A percentile compares a stretch with the other conserved stretches of the same genome.
Evolutionary conservation across 2,797 vertebrate species (phyloP).

Genomic region (Cirrhinus molitorella): DNA sequence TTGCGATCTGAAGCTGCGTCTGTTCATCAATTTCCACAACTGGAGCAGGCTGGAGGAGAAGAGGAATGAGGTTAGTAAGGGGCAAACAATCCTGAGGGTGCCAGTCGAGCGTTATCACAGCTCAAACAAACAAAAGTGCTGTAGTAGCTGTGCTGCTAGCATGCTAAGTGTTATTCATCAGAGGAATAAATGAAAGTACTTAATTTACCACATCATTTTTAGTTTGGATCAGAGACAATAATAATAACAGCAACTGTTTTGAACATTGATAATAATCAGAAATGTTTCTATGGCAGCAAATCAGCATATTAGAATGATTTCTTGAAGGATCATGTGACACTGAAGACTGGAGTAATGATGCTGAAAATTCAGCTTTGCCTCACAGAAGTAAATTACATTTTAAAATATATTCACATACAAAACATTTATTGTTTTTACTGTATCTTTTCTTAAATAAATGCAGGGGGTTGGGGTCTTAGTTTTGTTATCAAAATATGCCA

Average conservation of each 20-base stretch:
- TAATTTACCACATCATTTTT: not conserved
- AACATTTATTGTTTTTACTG: too few species aligned
- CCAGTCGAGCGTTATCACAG: not conserved
- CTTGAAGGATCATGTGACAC: too few species aligned
- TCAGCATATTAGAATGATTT: too few species aligned
- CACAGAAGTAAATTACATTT: not conserved
- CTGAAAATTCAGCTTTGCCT: not conserved
- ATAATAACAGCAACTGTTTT: too few species aligned
- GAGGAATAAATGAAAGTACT: not conserved
- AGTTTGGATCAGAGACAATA: too few species aligned
- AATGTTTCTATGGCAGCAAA: not conserved
- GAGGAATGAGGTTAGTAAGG: slow-evolving; percentile 60
- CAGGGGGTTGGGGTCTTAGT: too few species aligned
- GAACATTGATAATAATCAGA: not conserved
- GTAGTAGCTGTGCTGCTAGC: not conserved
- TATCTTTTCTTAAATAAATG: too few species aligned
- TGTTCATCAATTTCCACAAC: slow-evolving; percentile 90
- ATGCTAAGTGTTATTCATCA: not conserved
- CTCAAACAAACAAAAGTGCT: not conserved
- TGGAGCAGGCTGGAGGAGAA: slow-evolving; percentile 67
- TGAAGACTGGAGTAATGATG: not conserved
- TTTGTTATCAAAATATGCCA: too few species aligned
- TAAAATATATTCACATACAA: not conserved
- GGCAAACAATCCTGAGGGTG: slow-evolving; percentile 33
- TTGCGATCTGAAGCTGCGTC: slow-evolving; percentile 92